phyloP scores from a whole-genome alignment of 1,140 invertebrate species.

The Scylla paramamosain region DNA sequence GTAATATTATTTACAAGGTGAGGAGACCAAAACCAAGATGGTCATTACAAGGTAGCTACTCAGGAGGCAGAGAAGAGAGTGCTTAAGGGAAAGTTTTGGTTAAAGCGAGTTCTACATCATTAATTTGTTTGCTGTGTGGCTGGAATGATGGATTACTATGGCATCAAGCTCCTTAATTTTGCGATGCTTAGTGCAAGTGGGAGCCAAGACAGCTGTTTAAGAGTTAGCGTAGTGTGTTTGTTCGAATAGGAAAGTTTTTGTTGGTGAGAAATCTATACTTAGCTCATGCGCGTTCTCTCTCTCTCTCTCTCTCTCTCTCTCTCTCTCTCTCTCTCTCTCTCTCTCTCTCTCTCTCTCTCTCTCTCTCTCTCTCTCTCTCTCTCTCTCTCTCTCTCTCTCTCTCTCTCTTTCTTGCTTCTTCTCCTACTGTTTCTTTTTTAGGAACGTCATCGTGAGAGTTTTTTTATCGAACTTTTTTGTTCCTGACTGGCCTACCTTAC shows the following conservation, averaged over 20 bases:
- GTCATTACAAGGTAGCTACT: too few relatives aligned
- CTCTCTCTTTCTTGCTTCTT: not conserved
- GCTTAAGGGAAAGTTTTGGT: too few relatives aligned
- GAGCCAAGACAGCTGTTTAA: not conserved
- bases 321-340: conserved; percentile 48
- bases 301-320: conserved; percentile 48
- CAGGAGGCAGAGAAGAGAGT: too few relatives aligned
- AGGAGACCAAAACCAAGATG: too few relatives aligned
- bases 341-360: conserved; percentile 32
- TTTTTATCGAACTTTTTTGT: too few relatives aligned
- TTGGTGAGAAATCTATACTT: not conserved
- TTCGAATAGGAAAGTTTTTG: not conserved
- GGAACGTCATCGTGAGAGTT: too few relatives aligned
- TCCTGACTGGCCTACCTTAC: too few relatives aligned
- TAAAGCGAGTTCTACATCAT: too few relatives aligned
- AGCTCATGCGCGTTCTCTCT: not conserved
- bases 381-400: conserved; percentile 48
- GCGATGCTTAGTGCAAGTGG: too few relatives aligned
- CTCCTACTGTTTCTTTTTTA: not conserved
- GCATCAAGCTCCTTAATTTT: not conserved
- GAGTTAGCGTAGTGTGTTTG: not conserved
- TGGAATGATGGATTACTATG: too few relatives aligned
- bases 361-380: conserved; percentile 37
- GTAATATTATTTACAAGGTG: too few relatives aligned
- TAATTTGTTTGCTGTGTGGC: too few relatives aligned